Percentiles rank a stretch among this genome's conserved stretches.
Evolutionary conservation across 2,113 vertebrate genomes (phyloP).

Genomic region (Mastomys natalensis): DNA sequence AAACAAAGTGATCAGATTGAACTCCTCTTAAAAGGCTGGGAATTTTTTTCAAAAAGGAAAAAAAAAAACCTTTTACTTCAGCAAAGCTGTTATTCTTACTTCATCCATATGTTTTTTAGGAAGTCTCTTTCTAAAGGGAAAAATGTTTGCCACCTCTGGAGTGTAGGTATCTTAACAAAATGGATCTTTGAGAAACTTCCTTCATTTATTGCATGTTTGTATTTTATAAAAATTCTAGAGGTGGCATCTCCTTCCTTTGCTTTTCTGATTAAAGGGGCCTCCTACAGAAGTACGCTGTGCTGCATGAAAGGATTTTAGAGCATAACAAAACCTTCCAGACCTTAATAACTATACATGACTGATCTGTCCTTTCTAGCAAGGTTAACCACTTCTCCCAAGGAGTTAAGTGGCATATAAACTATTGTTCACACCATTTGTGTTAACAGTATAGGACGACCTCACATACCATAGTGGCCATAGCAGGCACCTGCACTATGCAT

Average conservation of each 20-base stretch:
- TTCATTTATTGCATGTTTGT: conserved; percentile 37
- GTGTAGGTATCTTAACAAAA: conserved; percentile 58
- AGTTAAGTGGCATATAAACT: conserved; percentile 92
- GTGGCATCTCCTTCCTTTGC: conserved; percentile 76
- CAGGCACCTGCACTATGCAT: conserved; percentile 87
- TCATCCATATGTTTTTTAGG: conserved; percentile 66
- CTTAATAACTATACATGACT: conserved; percentile 90
- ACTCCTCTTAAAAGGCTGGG: conserved; percentile 62
- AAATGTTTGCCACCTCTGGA: conserved; percentile 56
- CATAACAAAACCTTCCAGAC: conserved; percentile 87
- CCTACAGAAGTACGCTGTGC: conserved; percentile 64
- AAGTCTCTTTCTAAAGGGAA: conserved; percentile 55
- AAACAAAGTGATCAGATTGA: conserved; percentile 73
- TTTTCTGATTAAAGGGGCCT: conserved; percentile 76
- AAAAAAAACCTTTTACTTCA: conserved; percentile 19
- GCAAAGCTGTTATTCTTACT: conserved; percentile 56
- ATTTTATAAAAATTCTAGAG: conserved; percentile 68
- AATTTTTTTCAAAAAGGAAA: conserved; percentile 11
- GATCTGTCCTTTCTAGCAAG: conserved; percentile 90
- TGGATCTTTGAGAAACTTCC: conserved; percentile 48
- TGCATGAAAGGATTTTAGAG: conserved; percentile 85
- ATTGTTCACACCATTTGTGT: conserved; percentile 91
- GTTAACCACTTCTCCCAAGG: conserved; percentile 91
- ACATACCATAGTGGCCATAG: conserved; percentile 84
- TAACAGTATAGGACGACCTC: conserved; percentile 89